These are phyloP conservation scores for Motacilla tschutschensis DNA, from an alignment of 2,113 vertebrate species.

Conservation along the genomic window DNA sequence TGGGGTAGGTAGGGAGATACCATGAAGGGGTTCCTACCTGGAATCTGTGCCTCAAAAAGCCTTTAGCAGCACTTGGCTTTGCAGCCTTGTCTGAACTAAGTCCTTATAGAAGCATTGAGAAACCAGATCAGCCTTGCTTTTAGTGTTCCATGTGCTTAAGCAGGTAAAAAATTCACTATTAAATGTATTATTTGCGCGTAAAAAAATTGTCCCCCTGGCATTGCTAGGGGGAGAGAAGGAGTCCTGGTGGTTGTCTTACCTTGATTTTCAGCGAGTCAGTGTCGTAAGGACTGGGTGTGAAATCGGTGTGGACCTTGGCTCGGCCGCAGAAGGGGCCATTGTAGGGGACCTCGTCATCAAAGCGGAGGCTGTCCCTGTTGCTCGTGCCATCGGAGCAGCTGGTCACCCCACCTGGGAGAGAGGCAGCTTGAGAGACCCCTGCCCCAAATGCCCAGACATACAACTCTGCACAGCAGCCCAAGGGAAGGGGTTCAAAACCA, in stretches of 20 bases:
- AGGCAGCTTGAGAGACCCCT: neutral
- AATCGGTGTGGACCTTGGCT: slow-evolving; percentile 90
- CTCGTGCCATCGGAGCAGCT: slow-evolving; percentile 86
- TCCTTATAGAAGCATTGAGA: neutral
- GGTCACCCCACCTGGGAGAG: slow-evolving; percentile 84
- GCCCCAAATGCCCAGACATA: neutral
- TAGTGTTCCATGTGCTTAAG: fast-evolving
- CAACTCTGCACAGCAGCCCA: neutral
- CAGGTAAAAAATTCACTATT: neutral
- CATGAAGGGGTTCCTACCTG: neutral
- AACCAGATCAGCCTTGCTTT: neutral
- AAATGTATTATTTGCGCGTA: neutral
- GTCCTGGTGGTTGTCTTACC: slow-evolving; percentile 62
- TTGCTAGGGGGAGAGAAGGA: neutral
- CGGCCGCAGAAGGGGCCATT: slow-evolving; percentile 83
- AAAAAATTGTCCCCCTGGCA: fast-evolving
- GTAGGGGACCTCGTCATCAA: slow-evolving; percentile 80
- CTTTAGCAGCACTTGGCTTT: neutral
- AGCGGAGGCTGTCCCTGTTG: slow-evolving; percentile 85
- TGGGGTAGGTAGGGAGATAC: neutral
- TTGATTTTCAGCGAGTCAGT: slow-evolving; percentile 91
- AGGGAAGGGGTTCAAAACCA: neutral
- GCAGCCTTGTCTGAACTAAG: neutral
- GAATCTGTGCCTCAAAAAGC: neutral
- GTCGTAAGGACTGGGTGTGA: slow-evolving; percentile 92